Evolutionary conservation across 1,140 invertebrate species (phyloP).

Genomic region (Dryas iulia): DNA sequence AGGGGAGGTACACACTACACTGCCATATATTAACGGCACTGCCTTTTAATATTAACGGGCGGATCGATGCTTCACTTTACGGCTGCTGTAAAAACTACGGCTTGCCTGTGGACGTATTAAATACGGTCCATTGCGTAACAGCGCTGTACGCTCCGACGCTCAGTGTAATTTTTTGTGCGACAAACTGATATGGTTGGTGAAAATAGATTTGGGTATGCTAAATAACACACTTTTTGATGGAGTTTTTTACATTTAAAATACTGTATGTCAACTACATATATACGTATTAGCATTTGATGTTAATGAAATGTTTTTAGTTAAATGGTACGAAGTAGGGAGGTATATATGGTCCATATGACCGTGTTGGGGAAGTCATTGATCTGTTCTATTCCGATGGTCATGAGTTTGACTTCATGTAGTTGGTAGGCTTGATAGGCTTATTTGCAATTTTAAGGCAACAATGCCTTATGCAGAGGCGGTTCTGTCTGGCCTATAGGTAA

Average conservation of each 20-base stretch:
- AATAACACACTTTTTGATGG: neutral
- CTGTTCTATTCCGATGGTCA: no score
- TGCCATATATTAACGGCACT: conserved; percentile 34
- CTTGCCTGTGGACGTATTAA: conserved; percentile 46
- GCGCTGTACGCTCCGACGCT: conserved; percentile 43
- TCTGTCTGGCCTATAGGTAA: no score
- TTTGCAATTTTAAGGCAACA: no score
- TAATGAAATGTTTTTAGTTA: no score
- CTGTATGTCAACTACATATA: no score
- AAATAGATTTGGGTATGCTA: conserved; percentile 1
- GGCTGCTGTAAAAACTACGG: conserved; percentile 60
- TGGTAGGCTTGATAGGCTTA: no score
- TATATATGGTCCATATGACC: no score
- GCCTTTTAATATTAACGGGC: conserved; percentile 49
- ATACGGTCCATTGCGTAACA: conserved; percentile 48
- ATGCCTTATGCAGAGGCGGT: no score
- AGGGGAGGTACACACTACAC: conserved; percentile 12
- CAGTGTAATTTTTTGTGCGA: conserved; percentile 33
- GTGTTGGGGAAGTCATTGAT: no score
- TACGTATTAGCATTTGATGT: neutral
- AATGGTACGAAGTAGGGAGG: no score
- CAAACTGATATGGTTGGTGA: conserved; percentile 6
- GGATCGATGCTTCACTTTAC: conserved; percentile 55
- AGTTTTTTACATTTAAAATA: neutral
- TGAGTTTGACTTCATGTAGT: no score